phyloP scores from a whole-genome alignment of 2,797 vertebrate genomes.

The Lacerta agilis region DNA sequence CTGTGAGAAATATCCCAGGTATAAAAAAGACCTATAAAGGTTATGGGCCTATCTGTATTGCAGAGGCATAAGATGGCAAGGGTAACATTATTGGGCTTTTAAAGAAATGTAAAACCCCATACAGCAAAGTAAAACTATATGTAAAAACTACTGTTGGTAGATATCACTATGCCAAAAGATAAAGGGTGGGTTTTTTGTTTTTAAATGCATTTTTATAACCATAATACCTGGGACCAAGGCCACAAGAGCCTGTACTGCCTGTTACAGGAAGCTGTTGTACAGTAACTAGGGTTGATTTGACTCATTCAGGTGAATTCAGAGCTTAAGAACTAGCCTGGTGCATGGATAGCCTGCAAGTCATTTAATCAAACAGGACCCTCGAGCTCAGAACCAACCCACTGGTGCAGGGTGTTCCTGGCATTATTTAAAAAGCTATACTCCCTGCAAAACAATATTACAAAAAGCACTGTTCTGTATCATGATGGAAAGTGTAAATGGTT shows the following conservation, averaged over 20 bases:
- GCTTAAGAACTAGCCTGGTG: neutral
- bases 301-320: neutral
- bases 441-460: neutral
- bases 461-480: neutral
- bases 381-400: neutral
- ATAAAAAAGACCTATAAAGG: neutral
- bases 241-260: neutral
- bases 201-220: no score
- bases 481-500: neutral
- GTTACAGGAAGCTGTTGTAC: neutral
- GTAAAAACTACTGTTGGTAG: neutral
- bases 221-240: neutral
- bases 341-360: neutral
- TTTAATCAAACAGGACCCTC: neutral
- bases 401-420: neutral
- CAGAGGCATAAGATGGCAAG: constrained; percentile 32
- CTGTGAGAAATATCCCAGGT: neutral
- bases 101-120: constrained; percentile 11
- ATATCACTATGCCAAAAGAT: neutral
- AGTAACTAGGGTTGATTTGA: neutral
- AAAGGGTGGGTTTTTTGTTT: no score
- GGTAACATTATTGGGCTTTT: neutral
- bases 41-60: constrained; percentile 10
- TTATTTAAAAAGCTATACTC: neutral
- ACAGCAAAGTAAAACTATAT: neutral